Evolutionary conservation across 2,797 vertebrate genomes (phyloP), one percentile per base, ranked within the genome.

Genomic region (Pagetopsis macropterus): DNA sequence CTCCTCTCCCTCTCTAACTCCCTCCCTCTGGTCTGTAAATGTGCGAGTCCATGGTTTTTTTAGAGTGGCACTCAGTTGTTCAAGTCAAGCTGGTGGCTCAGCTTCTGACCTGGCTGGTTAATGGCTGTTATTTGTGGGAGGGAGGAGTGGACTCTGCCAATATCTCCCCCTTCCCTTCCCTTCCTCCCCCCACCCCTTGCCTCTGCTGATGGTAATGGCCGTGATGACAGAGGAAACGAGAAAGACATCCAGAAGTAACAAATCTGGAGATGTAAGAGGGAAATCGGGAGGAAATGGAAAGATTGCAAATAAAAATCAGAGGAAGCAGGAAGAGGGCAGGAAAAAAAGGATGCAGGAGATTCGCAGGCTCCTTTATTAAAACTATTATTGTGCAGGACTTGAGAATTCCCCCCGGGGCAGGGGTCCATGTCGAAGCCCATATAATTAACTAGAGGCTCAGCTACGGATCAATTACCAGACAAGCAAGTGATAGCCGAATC

Each of bases 401-500:
- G 94, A 96, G 95, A 97, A 96, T 97, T 96, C 96, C 96, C 84
- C 89, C 78, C 31, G 52, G 95, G 96, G 96, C 94, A 84, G 78
- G 95, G 88, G 95, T 96, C 96, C 97, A 97, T 97, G 98, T 98
- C 97, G 96, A 97, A 98, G 97, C 96, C 97, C 95, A 97, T 98
- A 98, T 99, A 99, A 99, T 99, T 99, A 99, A 99, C 98, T 98
- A 97, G 96, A 97, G 96, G 96, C 97, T 98, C 97, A 97, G 98
- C 97, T 98, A 98, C 96, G 97, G 97, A 99, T 99, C 98, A 99
- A 99, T 99, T 99, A 98, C 97, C 96, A 99, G 98, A 99, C 98
- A 99, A 98, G 97, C 97, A 98, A 98, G 97, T 99, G 98, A 99
- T 99, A 97, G 98, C 96, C 96, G 96, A 98, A 99, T 99, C 98